phyloP scores from a whole-genome alignment of 2,888 invertebrate species.

The Aphrophora alni region DNA sequence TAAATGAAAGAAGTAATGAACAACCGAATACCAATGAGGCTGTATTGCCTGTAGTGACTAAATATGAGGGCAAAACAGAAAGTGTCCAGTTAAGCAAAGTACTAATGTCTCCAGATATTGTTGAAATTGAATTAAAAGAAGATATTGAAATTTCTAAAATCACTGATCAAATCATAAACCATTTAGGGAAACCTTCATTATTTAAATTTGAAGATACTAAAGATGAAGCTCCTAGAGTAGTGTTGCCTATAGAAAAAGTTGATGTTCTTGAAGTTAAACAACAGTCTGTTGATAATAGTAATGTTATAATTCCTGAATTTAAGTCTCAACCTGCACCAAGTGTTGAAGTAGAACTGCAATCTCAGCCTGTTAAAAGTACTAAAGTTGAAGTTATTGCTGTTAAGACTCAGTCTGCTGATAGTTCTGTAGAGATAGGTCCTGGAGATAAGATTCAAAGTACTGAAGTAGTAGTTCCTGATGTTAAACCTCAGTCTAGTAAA shows the following conservation, averaged over 20 bases:
- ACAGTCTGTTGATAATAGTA: no score
- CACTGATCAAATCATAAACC: not conserved
- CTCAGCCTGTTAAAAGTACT: no score
- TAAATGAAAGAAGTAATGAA: not conserved
- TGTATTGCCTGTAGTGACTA: no score
- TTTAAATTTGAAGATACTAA: not conserved
- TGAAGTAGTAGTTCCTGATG: not conserved
- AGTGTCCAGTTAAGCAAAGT: not conserved
- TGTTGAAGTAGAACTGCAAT: not conserved
- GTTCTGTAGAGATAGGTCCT: not conserved
- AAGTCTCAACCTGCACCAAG: not conserved
- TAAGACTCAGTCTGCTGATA: not conserved
- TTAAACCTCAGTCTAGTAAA: not conserved
- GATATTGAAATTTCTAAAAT: not conserved
- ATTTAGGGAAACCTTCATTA: not conserved
- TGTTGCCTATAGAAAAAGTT: no score
- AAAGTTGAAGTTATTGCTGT: not conserved
- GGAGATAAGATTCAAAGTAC: not conserved
- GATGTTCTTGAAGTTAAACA: no score
- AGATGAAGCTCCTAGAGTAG: no score
- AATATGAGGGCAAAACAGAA: not conserved
- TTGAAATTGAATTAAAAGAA: not conserved
- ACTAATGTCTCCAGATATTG: not conserved
- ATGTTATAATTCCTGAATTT: no score
- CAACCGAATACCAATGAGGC: not conserved